Base-by-base conservation (phyloP, 37 sponge, comb jelly and placozoan genomes). In the Oscarella lobularis region DNA sequence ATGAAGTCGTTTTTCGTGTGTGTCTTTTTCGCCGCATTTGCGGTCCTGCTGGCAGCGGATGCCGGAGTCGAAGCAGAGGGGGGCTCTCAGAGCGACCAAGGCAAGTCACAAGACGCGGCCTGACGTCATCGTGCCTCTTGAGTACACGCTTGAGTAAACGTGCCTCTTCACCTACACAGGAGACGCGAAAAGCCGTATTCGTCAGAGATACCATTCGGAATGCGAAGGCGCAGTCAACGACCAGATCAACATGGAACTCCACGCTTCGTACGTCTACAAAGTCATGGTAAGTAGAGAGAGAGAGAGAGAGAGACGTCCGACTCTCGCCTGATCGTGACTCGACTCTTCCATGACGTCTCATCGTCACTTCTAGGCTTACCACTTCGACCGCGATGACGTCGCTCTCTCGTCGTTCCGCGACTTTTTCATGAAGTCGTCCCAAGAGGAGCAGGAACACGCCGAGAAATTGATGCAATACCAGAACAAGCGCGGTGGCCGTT, bases 381-480 rank as follows among this genome's bases (percentile, higher is more conserved):
- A 87, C 75, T 91, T 85, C 74, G 85, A 84, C 71, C 76, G 92
- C 31, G 79, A 85, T 41, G 88, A 91, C 41, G 85, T 91, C 30
- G 85, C 82, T 32, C 88, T 91, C n/a, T 70, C 71, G 29, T 81
- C 81, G 38, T 77, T 87, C 36, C 48, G 77, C 67, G 76, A 81
- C 72, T 91, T 73, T 81, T 91, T 91, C 83, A 81, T 73, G 83
- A 85, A 88, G 41, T 33, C 76, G 20, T 75, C 88, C 35, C 36
- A 81, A 5, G 92, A 91, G 74, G 92, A 91, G 77, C 27, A 41
- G 37, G 92, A 85, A 27, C 92, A 91, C 67, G 92, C 92, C 31
- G 41, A 88, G 72, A 91, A 87, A 76, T 60, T 91, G 72, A 87
- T 91, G 81, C 74, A 91, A 67, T 85, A 81, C 65, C 92, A 91